phyloP scores from a whole-genome alignment of 2,797 vertebrate genomes.

The Girardinus metallicus region DNA sequence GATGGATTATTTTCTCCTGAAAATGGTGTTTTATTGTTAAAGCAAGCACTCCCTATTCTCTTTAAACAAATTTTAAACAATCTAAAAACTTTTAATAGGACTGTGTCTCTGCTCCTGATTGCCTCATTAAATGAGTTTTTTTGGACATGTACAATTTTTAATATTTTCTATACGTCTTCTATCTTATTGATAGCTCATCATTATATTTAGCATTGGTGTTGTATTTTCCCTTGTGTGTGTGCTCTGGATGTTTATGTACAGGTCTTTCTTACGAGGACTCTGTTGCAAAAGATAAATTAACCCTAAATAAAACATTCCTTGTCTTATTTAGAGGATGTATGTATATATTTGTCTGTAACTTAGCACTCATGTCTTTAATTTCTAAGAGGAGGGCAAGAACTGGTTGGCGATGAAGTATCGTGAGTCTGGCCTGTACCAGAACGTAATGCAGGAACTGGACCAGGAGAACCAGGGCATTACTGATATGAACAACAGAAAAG shows the following conservation, averaged over 20 bases:
- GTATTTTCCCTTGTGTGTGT: background rate
- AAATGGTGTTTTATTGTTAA: background rate
- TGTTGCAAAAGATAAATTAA: background rate
- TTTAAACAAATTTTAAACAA: background rate
- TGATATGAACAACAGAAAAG: conserved; percentile 5
- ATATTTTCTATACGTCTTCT: background rate
- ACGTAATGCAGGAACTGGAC: conserved; percentile 68
- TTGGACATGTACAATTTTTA: background rate
- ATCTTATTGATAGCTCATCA: background rate
- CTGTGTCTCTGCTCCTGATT: background rate
- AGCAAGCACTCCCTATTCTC: background rate
- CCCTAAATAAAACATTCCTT: background rate
- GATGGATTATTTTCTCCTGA: background rate
- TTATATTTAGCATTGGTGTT: background rate
- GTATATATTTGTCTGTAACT: background rate
- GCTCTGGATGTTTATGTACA: no score
- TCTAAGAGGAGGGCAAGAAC: conserved; percentile 46
- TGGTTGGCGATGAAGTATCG: conserved; percentile 60
- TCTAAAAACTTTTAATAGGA: background rate
- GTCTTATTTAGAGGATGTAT: background rate
- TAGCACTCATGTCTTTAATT: conserved; percentile 4
- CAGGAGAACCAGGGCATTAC: conserved; percentile 24
- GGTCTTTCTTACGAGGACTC: background rate
- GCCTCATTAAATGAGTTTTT: background rate
- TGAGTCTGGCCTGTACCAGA: conserved; percentile 65